Conservation (phyloP, 2,113 vertebrate species). For the Phrynosoma blainvillii region DNA sequence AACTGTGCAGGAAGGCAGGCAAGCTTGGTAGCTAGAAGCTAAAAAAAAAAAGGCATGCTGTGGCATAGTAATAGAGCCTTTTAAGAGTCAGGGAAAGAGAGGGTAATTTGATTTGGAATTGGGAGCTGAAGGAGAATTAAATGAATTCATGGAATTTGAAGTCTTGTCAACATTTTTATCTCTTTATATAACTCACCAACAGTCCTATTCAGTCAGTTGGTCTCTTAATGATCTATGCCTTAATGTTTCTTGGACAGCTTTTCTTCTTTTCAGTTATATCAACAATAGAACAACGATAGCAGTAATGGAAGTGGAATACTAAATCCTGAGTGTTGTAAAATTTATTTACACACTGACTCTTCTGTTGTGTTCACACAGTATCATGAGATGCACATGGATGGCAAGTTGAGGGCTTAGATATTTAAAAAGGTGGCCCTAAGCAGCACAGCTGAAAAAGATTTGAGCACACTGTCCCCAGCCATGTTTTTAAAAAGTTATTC, state of each 20-base stretch:
- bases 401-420: background rate
- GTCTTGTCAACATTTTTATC: background rate
- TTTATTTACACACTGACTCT: background rate
- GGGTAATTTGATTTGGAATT: background rate
- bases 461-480: background rate
- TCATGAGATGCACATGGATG: background rate
- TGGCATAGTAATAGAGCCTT: background rate
- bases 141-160: background rate
- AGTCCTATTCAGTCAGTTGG: background rate
- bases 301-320: background rate
- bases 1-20: too few relatives aligned
- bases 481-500: too few relatives aligned
- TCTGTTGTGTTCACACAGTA: background rate
- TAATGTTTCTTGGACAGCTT: background rate
- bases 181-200: background rate
- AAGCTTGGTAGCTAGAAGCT: too few relatives aligned
- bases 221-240: background rate
- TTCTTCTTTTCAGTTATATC: background rate
- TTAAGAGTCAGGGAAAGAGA: background rate
- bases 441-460: background rate
- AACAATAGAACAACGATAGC: background rate
- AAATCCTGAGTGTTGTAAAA: background rate
- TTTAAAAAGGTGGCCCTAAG: background rate
- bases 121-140: too few relatives aligned
- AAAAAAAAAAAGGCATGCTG: too few relatives aligned